Conservation (phyloP, 2,888 invertebrate species). For the Agelastica alni region DNA sequence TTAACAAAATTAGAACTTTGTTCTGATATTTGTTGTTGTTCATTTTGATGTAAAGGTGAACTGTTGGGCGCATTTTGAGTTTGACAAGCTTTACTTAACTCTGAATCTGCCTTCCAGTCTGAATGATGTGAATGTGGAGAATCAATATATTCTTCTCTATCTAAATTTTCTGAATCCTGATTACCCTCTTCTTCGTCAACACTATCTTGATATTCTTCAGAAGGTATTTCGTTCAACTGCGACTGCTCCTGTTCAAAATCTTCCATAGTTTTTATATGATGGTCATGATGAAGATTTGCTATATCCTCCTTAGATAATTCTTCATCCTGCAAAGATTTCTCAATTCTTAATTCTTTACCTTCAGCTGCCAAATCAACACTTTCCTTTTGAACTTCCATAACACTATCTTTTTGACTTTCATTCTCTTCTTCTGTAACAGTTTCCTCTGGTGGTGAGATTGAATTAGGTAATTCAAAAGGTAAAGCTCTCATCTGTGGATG, state of each 20-base stretch:
- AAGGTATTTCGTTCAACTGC: constrained; percentile 27
- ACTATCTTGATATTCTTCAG: constrained; percentile 20
- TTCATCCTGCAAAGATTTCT: constrained; percentile 13
- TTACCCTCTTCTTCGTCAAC: constrained; percentile 20
- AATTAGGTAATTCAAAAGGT: constrained; percentile 44
- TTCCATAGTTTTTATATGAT: constrained; percentile 30
- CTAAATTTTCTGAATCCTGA: constrained; percentile 30
- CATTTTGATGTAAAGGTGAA: constrained; percentile 28
- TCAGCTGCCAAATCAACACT: constrained; percentile 33
- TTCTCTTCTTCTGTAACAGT: constrained; percentile 19
- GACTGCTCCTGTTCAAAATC: constrained; percentile 29
- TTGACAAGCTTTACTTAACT: constrained; percentile 56
- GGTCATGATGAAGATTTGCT: constrained; percentile 6
- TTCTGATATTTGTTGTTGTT: constrained; percentile 21
- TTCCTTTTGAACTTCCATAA: constrained; percentile 42
- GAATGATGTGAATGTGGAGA: constrained; percentile 32
- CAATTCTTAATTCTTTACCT: constrained; percentile 9
- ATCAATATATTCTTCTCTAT: constrained; percentile 30
- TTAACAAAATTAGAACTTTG: constrained; percentile 29
- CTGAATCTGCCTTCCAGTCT: constrained; percentile 36
- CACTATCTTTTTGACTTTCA: constrained; percentile 20
- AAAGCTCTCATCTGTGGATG: constrained; percentile 49
- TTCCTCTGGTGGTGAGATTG: constrained; percentile 11
- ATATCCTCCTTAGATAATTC: constrained; percentile 7
- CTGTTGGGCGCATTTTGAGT: constrained; percentile 41